Conservation (phyloP, 2,888 invertebrate genomes). For the Byasa hedistus region DNA sequence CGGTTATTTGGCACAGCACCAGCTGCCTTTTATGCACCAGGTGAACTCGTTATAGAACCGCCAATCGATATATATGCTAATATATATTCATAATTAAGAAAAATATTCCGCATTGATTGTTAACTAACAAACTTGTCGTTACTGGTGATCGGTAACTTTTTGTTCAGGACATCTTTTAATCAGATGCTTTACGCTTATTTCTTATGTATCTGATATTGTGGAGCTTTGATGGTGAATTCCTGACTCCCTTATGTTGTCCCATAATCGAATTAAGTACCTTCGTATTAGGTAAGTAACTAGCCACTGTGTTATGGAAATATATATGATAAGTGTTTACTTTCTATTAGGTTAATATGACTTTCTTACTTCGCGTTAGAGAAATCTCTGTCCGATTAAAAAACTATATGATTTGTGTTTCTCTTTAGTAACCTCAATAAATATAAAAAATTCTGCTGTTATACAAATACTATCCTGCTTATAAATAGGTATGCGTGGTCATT, state of each 20-base stretch:
- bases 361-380: too few species aligned
- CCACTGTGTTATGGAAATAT: too few species aligned
- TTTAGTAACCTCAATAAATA: not conserved
- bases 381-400: too few species aligned
- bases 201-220: too few species aligned
- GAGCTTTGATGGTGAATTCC: too few species aligned
- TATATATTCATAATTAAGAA: conserved; percentile 28
- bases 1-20: conserved; percentile 32
- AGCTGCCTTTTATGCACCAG: conserved; percentile 27
- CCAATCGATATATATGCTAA: conserved; percentile 16
- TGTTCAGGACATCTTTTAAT: too few species aligned
- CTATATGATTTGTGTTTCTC: not conserved
- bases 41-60: conserved; percentile 19
- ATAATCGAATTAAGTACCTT: too few species aligned
- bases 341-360: too few species aligned
- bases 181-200: too few species aligned
- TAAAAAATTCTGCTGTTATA: conserved; percentile 5
- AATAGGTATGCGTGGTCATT: conserved; percentile 41
- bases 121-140: not conserved
- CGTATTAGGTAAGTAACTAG: too few species aligned
- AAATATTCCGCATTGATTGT: conserved; percentile 17
- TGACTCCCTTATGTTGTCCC: too few species aligned
- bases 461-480: conserved; percentile 3
- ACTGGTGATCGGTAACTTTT: not conserved
- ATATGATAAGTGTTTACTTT: too few species aligned